phyloP scores from a whole-genome alignment of 2,113 vertebrate genomes.

The Trogon melanurus region DNA sequence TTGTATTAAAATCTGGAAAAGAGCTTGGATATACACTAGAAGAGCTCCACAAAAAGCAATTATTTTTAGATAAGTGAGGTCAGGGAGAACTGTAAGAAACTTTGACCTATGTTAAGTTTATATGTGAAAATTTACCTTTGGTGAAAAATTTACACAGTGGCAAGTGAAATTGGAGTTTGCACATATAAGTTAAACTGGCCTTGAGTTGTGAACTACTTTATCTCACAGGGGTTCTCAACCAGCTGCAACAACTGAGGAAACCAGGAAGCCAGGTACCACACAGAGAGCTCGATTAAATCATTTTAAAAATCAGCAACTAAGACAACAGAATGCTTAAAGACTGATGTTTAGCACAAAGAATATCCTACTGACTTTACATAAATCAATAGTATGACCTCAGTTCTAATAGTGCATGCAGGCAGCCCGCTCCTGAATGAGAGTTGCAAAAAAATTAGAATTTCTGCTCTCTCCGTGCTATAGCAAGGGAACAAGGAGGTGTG shows the following conservation, averaged over 20 bases:
- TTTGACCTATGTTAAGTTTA: background rate
- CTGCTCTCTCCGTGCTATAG: background rate
- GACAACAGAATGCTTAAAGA: background rate
- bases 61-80: background rate
- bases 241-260: background rate
- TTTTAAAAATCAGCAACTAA: background rate
- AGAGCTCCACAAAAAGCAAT: background rate
- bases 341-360: background rate
- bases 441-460: background rate
- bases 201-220: background rate
- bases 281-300: background rate
- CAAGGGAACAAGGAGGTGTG: background rate
- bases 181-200: background rate
- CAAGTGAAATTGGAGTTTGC: background rate
- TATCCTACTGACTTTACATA: background rate
- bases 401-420: background rate
- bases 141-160: background rate
- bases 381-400: background rate
- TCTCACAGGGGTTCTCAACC: background rate
- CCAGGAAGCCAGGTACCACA: background rate
- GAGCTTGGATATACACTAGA: background rate
- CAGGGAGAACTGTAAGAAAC: background rate
- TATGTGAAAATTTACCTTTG: no score
- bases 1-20: background rate
- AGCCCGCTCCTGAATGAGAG: background rate